Evolutionary conservation across 2,888 invertebrate genomes (phyloP).

Genomic region (Drosophila setosimentum): DNA sequence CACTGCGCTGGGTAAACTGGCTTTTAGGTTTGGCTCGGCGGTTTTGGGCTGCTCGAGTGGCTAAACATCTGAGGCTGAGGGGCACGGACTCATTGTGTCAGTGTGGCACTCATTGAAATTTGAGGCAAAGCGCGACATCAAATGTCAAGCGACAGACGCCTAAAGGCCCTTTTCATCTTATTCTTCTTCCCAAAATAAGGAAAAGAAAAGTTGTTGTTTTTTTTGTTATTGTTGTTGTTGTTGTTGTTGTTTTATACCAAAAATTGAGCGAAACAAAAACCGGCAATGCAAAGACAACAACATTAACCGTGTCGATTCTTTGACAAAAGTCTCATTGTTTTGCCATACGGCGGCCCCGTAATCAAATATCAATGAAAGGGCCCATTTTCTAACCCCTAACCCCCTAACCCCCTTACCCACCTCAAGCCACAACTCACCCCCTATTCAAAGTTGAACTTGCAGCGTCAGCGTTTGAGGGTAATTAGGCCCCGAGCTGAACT

Average conservation of each 20-base stretch:
- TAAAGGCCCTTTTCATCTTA: slow-evolving; percentile 30
- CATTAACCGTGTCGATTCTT: slow-evolving; percentile 16
- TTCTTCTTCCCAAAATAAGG: slow-evolving; percentile 13
- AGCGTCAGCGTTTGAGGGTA: slow-evolving; percentile 53
- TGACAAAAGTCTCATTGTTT: slow-evolving; percentile 68
- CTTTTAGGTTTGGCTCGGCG: slow-evolving; percentile 11
- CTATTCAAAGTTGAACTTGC: slow-evolving; percentile 14
- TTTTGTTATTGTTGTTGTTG: not conserved
- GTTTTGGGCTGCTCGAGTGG: slow-evolving; percentile 65
- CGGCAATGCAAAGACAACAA: not conserved
- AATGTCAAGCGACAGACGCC: slow-evolving; percentile 65
- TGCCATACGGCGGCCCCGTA: slow-evolving; percentile 57
- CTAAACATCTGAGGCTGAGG: slow-evolving; percentile 25
- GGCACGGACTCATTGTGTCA: slow-evolving; percentile 41
- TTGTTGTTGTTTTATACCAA: not conserved
- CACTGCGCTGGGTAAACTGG: not conserved
- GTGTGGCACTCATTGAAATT: slow-evolving; percentile 67
- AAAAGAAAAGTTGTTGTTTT: not conserved
- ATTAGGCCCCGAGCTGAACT: slow-evolving; percentile 53
- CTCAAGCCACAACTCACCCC: not conserved
- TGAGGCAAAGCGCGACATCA: slow-evolving; percentile 68
- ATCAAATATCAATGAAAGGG: slow-evolving; percentile 73
- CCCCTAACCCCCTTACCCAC: not conserved
- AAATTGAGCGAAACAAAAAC: slow-evolving; percentile 11
- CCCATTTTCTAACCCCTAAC: not conserved